Percentiles rank a stretch among this genome's conserved stretches.
Conservation (phyloP, 2,888 invertebrate genomes). For the Microdon myrmicae region DNA sequence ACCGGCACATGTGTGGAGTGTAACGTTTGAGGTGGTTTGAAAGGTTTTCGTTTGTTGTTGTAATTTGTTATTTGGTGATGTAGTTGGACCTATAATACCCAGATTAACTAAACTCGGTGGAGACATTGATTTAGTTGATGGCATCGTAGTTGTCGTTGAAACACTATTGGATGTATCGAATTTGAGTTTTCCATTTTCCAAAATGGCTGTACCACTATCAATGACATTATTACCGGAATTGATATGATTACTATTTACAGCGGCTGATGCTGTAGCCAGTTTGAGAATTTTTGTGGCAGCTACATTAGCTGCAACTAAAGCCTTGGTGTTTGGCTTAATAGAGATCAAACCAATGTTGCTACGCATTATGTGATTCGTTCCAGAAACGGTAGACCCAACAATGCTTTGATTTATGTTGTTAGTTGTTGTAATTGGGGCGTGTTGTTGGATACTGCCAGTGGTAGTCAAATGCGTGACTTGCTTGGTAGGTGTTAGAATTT, state of each 20-base stretch:
- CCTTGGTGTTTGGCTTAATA: slow-evolving; percentile 59
- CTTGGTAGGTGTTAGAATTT: slow-evolving; percentile 51
- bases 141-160: slow-evolving; percentile 46
- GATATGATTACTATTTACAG: slow-evolving; percentile 50
- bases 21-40: slow-evolving; percentile 52
- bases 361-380: slow-evolving; percentile 65
- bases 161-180: slow-evolving; percentile 52
- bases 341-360: slow-evolving; percentile 66
- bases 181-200: slow-evolving; percentile 54
- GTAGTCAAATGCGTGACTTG: slow-evolving; percentile 53
- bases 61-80: slow-evolving; percentile 68
- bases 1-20: slow-evolving; percentile 55
- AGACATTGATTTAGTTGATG: slow-evolving; percentile 62
- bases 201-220: slow-evolving; percentile 39
- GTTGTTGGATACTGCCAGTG: slow-evolving; percentile 52
- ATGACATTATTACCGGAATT: slow-evolving; percentile 31
- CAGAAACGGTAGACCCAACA: slow-evolving; percentile 48
- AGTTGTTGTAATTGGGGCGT: slow-evolving; percentile 52
- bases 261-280: slow-evolving; percentile 58
- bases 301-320: slow-evolving; percentile 63
- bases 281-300: slow-evolving; percentile 66
- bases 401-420: slow-evolving; percentile 45
- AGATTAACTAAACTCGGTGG: slow-evolving; percentile 67
- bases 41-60: slow-evolving; percentile 61
- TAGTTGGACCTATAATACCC: slow-evolving; percentile 69